Percentiles rank a stretch among this genome's conserved stretches.
Conservation (phyloP, 2,797 vertebrate species). For the Meda fulgida region DNA sequence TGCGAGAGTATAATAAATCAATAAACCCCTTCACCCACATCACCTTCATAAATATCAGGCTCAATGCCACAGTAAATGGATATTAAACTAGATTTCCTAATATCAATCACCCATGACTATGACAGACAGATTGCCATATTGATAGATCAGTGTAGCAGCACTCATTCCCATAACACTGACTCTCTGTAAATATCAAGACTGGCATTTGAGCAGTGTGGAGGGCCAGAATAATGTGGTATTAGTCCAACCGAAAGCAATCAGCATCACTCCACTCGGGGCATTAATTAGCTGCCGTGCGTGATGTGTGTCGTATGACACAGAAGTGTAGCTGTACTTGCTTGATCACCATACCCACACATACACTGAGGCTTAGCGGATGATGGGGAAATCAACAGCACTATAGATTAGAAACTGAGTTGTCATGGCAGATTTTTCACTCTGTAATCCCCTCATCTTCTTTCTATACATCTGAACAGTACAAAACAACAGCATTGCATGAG, state of each 20-base stretch:
- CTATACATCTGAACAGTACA: neutral
- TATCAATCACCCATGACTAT: conserved; percentile 39
- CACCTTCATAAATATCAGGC: conserved; percentile 37
- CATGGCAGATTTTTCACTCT: conserved; percentile 22
- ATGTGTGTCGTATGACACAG: conserved; percentile 53
- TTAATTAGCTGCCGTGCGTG: conserved; percentile 58
- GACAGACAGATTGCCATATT: conserved; percentile 32
- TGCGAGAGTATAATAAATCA: conserved; percentile 21
- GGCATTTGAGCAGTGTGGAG: conserved; percentile 48
- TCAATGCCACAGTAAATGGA: conserved; percentile 34
- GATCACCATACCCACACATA: conserved; percentile 35
- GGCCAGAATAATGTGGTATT: conserved; percentile 58
- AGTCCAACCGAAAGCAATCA: conserved; percentile 57
- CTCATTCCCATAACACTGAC: conserved; percentile 39
- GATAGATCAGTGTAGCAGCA: conserved; percentile 34
- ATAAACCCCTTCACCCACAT: conserved; percentile 24
- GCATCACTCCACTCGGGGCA: conserved; percentile 53
- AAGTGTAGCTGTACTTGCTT: conserved; percentile 29
- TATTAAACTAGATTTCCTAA: conserved; percentile 38
- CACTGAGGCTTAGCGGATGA: conserved; percentile 42
- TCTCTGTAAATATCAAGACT: conserved; percentile 46
- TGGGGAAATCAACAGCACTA: conserved; percentile 49
- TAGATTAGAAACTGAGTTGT: conserved; percentile 22
- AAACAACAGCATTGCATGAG: neutral
- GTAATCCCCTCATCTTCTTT: conserved; percentile 10